Percentiles rank a stretch among this genome's conserved stretches.
Conservation (phyloP, 2,888 invertebrate species). For the Cybosia mesomella region DNA sequence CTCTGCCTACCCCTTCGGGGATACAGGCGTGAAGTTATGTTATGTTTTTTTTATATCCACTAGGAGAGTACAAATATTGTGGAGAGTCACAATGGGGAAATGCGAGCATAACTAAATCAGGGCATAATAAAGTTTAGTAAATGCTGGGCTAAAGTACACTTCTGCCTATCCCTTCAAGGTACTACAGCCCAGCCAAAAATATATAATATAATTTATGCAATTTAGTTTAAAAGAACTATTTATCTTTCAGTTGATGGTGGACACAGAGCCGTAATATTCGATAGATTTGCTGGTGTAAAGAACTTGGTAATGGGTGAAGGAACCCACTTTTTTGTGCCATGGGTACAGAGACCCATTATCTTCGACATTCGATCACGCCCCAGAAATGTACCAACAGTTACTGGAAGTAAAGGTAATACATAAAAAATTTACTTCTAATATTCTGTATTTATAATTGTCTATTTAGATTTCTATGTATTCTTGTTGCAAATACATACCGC, state of each 20-base stretch:
- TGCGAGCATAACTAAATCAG: too few relatives aligned
- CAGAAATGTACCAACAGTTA: constrained; percentile 98
- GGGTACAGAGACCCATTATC: constrained; percentile 99
- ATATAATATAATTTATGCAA: not conserved
- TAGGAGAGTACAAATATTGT: too few relatives aligned
- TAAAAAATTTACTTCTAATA: not conserved
- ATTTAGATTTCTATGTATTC: too few relatives aligned
- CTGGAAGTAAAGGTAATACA: constrained; percentile 96
- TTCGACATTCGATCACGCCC: constrained; percentile 99
- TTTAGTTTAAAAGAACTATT: not conserved
- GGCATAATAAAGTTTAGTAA: too few relatives aligned
- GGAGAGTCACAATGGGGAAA: too few relatives aligned
- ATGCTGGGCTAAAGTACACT: too few relatives aligned
- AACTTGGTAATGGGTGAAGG: constrained; percentile 97
- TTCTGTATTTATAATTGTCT: too few relatives aligned
- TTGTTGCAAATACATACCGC: too few relatives aligned
- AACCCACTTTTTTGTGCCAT: constrained; percentile 99
- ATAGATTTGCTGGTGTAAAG: constrained; percentile 98
- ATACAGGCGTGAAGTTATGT: too few relatives aligned
- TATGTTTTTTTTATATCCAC: too few relatives aligned
- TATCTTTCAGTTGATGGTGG: constrained; percentile 96
- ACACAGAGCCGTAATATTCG: constrained; percentile 99
- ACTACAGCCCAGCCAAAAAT: not conserved
- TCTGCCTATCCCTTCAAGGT: too few relatives aligned
- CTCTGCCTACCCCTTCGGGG: too few relatives aligned